Evolutionary conservation across 2,113 vertebrate species (phyloP), one percentile per base, ranked within the genome.

Genomic region (Ophiodon elongatus): DNA sequence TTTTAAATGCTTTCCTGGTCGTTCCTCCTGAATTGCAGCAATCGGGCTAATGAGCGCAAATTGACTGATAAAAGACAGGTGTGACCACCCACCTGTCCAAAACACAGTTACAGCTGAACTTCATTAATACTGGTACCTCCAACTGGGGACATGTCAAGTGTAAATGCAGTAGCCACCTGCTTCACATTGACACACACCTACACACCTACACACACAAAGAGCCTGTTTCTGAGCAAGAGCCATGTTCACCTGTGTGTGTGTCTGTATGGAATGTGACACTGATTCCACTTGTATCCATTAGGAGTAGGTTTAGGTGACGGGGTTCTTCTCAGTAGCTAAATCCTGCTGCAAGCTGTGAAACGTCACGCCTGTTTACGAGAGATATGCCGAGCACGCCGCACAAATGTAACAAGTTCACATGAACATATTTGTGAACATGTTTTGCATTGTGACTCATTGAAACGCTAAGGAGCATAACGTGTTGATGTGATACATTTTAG

Each of bases 31-130:
- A 59, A 59, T 57, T 65, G 69, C 60, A 14, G 69, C 73, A 65
- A 82, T 86, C 70, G 70, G 50, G 45, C 79, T 86, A 86, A 90
- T 85, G 85, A 89, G 78, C 60, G 27, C 69, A 83, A 57, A 73
- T 27, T 75, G 68, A 79, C 76, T 33, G 57, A 79, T 72, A 59
- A 92, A 47, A 84, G 59, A 76, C 78, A 78, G 52, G 35, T 80
- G 63, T 56, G 75, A 67, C 37, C 65, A 54, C 6, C 6, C 31
- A 39, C 52, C 68, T 66, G 37, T 56, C 45, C 57, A 2, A 80
- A 86, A 27, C 73, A 72, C 65, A 67, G 56, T 73, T 77, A 72
- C 31, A 79, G 71, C 47, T 71, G 73, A 70, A 74, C 60, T 64
- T 73, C 76, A 86, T 86, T 86, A 62, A 85, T 76, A 79, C 4